Conservation (phyloP, 2,113 vertebrate species). For the Nerophis lumbriciformis region DNA sequence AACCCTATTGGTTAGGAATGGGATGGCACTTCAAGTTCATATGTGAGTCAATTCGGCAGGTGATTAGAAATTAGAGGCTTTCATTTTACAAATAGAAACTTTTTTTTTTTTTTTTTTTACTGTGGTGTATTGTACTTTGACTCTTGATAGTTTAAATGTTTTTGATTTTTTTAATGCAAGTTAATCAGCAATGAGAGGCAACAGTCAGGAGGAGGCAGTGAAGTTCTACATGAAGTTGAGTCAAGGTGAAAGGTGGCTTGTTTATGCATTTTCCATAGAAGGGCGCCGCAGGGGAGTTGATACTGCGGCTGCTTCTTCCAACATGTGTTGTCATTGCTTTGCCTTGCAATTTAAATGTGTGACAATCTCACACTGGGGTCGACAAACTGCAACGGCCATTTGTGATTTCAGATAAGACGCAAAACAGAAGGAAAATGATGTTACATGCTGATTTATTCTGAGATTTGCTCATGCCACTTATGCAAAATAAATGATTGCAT, state of each 20-base stretch:
- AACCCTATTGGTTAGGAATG: too few species aligned
- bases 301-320: too few species aligned
- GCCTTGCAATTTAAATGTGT: neutral
- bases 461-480: neutral
- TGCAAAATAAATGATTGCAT: neutral
- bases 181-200: neutral
- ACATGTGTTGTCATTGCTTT: conserved; percentile 1
- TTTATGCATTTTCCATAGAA: conserved; percentile 18
- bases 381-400: neutral
- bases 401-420: neutral
- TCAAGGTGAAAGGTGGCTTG: neutral
- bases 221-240: too few species aligned
- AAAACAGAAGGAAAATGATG: neutral
- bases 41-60: too few species aligned
- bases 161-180: too few species aligned
- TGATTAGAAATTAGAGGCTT: too few species aligned
- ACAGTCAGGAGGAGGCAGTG: too few species aligned
- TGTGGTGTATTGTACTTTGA: neutral
- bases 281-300: conserved; percentile 9
- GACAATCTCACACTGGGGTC: neutral
- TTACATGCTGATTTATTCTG: conserved; percentile 21
- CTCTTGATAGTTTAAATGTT: neutral
- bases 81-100: neutral
- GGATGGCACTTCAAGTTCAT: too few species aligned
- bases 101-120: neutral